Evolutionary conservation across 2,113 vertebrate species (phyloP), one percentile per base, ranked within the genome.

Genomic region (Tonatia bakeri): DNA sequence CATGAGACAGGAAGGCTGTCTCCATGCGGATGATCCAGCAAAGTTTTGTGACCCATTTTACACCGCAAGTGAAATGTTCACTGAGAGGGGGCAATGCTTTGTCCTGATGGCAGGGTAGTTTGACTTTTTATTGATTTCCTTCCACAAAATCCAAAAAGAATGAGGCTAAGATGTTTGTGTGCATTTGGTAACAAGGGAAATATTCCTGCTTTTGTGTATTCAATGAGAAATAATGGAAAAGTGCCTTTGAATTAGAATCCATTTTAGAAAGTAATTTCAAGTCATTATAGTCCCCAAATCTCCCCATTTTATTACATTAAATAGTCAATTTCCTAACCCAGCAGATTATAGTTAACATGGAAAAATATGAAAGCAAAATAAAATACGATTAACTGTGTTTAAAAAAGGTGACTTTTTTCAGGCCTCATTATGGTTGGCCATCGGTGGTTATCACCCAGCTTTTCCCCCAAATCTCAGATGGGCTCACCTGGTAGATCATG

Each of bases 11-110:
- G 95, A 98, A 98, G 88, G 47, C n/a, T 96, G 76, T 98, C 87
- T 97, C 90, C 91, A 20, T 94, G 97, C 97, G 98, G 98, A 98
- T 96, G 98, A 98, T 97, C 84, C 59, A 97, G 83, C 86, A 90
- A 96, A 97, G 91, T 87, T 97, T 97, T 97, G 97, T 69, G 47
- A 96, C 86, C 54, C 91, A 91, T 96, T 97, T 98, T 96, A 95
- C 92, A 87, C 91, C 91, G 67, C 94, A 95, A 98, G 67, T 98
- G 98, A 98, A 98, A 98, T 97, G 97, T 97, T 90, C 95, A 86
- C 88, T 97, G 65, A 97, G 95, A 97, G 73, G 85, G 12, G 3
- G 12, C 61, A 76, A 92, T 93, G 47, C 31, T 97, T 97, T 97
- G 88, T 96, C 85, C 86, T 95, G 87, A 94, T 95, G 94, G 15